A percentile compares a stretch with the other conserved stretches of the same genome.
phyloP scores from a whole-genome alignment of 1,140 invertebrate species.

The Drosophila obscura region DNA sequence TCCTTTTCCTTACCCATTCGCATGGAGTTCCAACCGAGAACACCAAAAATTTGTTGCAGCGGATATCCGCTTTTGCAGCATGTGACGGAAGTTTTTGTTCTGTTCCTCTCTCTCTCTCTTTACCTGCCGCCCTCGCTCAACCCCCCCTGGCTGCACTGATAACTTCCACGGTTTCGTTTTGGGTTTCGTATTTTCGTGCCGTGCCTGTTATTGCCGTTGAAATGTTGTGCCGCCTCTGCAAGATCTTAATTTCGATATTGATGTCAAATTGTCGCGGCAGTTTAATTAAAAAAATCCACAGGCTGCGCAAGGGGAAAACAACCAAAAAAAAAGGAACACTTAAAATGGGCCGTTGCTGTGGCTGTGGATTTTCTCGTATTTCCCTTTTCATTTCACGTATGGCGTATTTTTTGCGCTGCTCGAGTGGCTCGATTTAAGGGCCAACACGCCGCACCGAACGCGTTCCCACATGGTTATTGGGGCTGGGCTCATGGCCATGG shows the following conservation, averaged over 20 bases:
- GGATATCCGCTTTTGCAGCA: constrained; percentile 68
- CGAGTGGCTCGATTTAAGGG: constrained; percentile 48
- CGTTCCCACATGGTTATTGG: background rate
- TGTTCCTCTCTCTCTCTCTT: constrained; percentile 2
- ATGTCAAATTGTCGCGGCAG: constrained; percentile 75
- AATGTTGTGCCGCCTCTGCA: constrained; percentile 43
- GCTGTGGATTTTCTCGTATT: constrained; percentile 10
- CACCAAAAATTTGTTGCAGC: constrained; percentile 52
- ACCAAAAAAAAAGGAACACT: background rate
- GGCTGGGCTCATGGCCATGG: constrained; percentile 4
- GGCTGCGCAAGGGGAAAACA: constrained; percentile 33
- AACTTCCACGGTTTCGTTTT: constrained; percentile 37
- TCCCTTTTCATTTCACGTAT: constrained; percentile 29
- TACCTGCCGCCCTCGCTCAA: too few relatives aligned
- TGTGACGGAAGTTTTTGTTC: constrained; percentile 53
- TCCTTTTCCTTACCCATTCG: too few relatives aligned
- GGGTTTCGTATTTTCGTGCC: constrained; percentile 21
- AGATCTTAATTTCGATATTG: constrained; percentile 82
- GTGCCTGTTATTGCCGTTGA: constrained; percentile 8
- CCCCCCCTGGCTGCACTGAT: constrained; percentile 11
- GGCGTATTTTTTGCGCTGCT: too few relatives aligned
- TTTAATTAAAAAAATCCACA: constrained; percentile 76
- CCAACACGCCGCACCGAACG: constrained; percentile 29
- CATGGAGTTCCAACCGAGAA: background rate
- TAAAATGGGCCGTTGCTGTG: constrained; percentile 9